Evolutionary conservation across 2,797 vertebrate species (phyloP), one percentile per base, ranked within the genome.

Genomic region (Microtus californicus): DNA sequence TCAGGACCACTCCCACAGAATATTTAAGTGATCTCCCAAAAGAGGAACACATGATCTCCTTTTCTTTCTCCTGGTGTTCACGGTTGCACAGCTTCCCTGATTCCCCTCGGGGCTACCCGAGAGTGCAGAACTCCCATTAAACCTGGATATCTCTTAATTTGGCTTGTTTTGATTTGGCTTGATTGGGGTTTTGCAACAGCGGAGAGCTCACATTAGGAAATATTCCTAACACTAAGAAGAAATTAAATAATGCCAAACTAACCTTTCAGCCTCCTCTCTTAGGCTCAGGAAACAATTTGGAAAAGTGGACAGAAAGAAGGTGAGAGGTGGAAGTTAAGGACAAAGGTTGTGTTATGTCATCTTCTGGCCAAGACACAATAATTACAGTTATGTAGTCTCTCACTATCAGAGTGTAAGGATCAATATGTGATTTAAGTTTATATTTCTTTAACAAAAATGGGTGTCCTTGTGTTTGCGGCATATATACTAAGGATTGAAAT

Each of bases 171-270:
- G 54, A 56, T 56, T 56, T 56, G 54, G 54, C 17, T 56, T 56
- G 54, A 56, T 56, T 56, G 17, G 54, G 17, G 54, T 56, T 56
- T 56, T 56, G 54, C 5, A 5, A 19, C 17, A 19, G 17, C 54
- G 1, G 54, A 56, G 17, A 56, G 54, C 54, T 54, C 0, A 5
- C 5, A 0, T 54, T 54, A 54, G 5, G 15, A 17, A 6, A 54
- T 54, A 54, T 54, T 54, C 54, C 54, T 54, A 54, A 54, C 54
- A 54, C 15, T 54, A 90, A 83, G 19, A 82, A 40, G 27, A 82
- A 91, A 91, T 87, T 91, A 82, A 91, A 87, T 7, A 86, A 90
- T 90, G 23, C 27, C 23, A 69, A 23, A 51, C 25, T 61, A 43
- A 40, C 1, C 4, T 31, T 29, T 82, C 12, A 15, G n/a, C 69